Evolutionary conservation across 2,888 invertebrate genomes (phyloP), one percentile per base, ranked within the genome.

Genomic region (Punctoribates punctum): DNA sequence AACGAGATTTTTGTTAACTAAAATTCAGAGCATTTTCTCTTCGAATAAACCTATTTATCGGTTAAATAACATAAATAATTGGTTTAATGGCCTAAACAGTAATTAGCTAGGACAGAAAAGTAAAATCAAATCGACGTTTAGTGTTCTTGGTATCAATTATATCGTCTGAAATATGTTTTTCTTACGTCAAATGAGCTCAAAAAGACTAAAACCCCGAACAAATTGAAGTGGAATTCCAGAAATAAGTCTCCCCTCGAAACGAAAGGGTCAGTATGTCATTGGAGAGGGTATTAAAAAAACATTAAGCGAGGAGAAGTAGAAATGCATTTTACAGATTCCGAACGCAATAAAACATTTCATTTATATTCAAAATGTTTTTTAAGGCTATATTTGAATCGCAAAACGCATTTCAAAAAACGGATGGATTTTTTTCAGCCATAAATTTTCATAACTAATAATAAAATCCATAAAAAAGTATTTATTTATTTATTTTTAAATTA

Each of bases 201-300:
- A 57, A 57, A 25, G n/a, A 25, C 20, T n/a, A 6, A 51, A 51
- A 4, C 6, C 11, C 15, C 3, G 3, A 17, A 51, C 20, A 51
- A 20, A 51, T 23, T 57, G 57, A n/a, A 57, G 9, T 23, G 11
- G 23, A 57, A 57, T 23, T 57, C 60, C 60, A 29, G 23, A 60
- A 60, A 60, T 60, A 60, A 60, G 29, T 15, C 3, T 17, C 15
- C 60, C 42, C 42, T 11, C 11, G 1, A 27, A 60, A 15, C 60
- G 57, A 60, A 29, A 27, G 60, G 60, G 60, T 60, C 60, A 60
- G 60, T 60, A 60, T 60, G 60, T 60, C 60, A 60, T 60, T 27
- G 60, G 60, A 60, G 15, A 60, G 60, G 29, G 20, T 13, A 25
- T 20, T 51, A 51, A 51, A 9, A 42, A 42, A 42, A 42, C 42